Percentiles rank a stretch among this genome's conserved stretches.
Conservation (phyloP, 2,797 vertebrate genomes). For the Lutjanus campechanus region DNA sequence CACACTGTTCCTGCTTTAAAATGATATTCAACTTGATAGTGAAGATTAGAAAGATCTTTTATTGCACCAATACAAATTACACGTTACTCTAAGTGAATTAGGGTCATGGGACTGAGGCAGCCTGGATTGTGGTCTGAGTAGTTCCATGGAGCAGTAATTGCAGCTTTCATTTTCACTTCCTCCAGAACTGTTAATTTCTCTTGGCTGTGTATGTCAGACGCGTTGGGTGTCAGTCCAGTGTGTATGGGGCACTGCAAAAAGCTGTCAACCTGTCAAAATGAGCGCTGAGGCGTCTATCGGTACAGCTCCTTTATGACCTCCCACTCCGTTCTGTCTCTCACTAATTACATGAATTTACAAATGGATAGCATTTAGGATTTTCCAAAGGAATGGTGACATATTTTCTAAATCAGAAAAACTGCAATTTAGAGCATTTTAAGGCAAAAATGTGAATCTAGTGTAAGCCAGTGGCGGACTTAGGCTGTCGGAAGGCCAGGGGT, state of each 20-base stretch:
- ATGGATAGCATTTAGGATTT: conserved; percentile 6
- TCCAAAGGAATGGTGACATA: background rate
- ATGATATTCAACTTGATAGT: conserved; percentile 32
- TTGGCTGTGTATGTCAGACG: conserved; percentile 53
- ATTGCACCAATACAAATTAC: conserved; percentile 36
- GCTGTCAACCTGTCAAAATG: conserved; percentile 30
- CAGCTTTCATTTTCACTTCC: conserved; percentile 60
- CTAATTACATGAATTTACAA: conserved; percentile 38
- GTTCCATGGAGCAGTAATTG: conserved; percentile 55
- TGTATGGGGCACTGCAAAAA: conserved; percentile 21
- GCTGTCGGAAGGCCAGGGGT: no score
- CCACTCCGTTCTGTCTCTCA: conserved; percentile 5
- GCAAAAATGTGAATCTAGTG: conserved; percentile 4
- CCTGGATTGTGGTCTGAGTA: conserved; percentile 44
- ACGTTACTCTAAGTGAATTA: conserved; percentile 39
- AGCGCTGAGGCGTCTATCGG: conserved; percentile 9
- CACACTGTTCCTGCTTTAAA: conserved; percentile 14
- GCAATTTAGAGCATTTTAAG: background rate
- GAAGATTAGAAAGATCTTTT: conserved; percentile 36
- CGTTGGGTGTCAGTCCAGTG: conserved; percentile 20
- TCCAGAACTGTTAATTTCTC: conserved; percentile 49
- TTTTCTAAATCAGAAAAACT: conserved; percentile 8
- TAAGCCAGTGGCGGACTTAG: background rate
- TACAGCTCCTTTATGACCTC: conserved; percentile 5
- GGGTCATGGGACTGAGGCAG: conserved; percentile 25